Base-by-base conservation (phyloP, 2,797 vertebrate genomes). In the Lepidocolaptes lacrymiger region DNA sequence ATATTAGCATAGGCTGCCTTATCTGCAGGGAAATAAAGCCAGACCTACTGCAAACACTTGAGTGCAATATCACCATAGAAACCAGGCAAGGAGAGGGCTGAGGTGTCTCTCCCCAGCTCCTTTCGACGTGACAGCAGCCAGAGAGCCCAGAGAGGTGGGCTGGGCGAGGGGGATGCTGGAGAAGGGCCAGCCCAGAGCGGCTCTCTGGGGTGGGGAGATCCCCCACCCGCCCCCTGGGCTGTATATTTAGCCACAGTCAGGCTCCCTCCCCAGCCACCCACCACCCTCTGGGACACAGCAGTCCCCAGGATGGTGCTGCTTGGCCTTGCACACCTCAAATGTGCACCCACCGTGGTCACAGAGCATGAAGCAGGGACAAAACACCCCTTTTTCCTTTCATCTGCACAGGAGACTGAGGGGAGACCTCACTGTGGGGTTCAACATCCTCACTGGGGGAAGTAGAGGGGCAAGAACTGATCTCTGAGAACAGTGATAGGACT, bases 21-120 rank as follows among this genome's bases (percentile, higher is more conserved):
- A 96, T 95, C 95, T 95, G 93, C 97, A 95, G 97, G 97, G 98
- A 97, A 96, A 95, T 85, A 94, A 97, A 93, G 23, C 76, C 94
- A 97, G 95, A 97, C 87, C 92, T 69, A 75, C 96, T 94, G 97
- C 88, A 95, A 95, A 98, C 97, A 93, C 91, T 95, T 97, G 93
- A 94, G 93, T 97, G 96, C 96, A 97, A 97, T 93, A 97, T 99
- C 98, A 82, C 98, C 98, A 99, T 98, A 98, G 98, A 98, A 98
- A 98, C 98, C 95, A 85, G 96, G 97, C 51, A 0, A 75, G 97
- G 97, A 96, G 71, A 95, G 95, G 97, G 98, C 95, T 96, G 97
- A 98, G 96, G 95, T 69, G 97, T 94, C 96, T 97, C 96, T 97
- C 41, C 76, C 93, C 93, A 93, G 98, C 97, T 98, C 93, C 96